A percentile compares a stretch with the other conserved stretches of the same genome.
Evolutionary conservation across 2,888 invertebrate genomes (phyloP).

Genomic region (Beris chalybata): DNA sequence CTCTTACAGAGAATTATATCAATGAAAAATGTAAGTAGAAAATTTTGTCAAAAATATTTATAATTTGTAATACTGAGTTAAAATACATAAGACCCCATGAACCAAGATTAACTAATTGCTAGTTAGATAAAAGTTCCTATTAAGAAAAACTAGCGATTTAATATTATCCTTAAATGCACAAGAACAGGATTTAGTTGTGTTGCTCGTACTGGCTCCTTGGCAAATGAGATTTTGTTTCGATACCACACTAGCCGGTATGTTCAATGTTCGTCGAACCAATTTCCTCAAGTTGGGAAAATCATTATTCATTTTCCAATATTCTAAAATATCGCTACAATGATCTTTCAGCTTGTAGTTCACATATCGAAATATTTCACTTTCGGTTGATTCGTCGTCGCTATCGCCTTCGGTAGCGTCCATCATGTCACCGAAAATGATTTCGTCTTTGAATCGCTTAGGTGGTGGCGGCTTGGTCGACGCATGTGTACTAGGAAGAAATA

Average conservation of each 20-base stretch:
- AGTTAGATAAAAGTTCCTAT: conserved; percentile 21
- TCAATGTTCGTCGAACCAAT: conserved; percentile 31
- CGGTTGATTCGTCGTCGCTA: conserved; percentile 30
- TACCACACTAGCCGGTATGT: conserved; percentile 33
- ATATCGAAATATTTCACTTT: conserved; percentile 33
- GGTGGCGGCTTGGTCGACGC: conserved; percentile 11
- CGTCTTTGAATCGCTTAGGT: conserved; percentile 27
- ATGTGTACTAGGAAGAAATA: conserved; percentile 15
- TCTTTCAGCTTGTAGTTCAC: conserved; percentile 26
- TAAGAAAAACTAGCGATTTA: conserved; percentile 24
- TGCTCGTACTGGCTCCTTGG: not conserved
- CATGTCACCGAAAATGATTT: conserved; percentile 32
- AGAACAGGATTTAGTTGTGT: conserved; percentile 14
- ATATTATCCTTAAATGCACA: conserved; percentile 29
- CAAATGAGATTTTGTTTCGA: conserved; percentile 25
- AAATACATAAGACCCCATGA: no score
- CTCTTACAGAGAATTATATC: no score
- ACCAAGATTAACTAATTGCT: not conserved
- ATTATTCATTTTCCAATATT: conserved; percentile 30
- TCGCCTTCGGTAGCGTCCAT: conserved; percentile 35
- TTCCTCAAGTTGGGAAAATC: conserved; percentile 29
- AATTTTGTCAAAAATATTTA: no score
- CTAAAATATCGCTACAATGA: conserved; percentile 29
- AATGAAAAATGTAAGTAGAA: no score
- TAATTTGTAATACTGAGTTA: no score